Conservation (phyloP, 2,888 invertebrate species). For the Quadriops clusia region DNA sequence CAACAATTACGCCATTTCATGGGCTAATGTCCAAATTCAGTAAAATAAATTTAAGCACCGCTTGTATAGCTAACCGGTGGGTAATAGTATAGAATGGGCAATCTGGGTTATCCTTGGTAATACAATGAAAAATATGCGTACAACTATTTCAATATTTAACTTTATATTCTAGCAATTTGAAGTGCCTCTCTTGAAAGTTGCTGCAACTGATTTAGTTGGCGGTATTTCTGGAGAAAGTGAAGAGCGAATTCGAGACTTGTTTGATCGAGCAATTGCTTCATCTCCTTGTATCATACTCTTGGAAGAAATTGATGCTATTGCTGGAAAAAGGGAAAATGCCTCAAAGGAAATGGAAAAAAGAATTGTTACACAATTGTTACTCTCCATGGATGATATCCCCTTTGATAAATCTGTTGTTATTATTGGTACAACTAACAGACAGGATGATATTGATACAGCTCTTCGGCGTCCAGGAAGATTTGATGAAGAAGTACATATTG, state of each 20-base stretch:
- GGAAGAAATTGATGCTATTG: slow-evolving; percentile 95
- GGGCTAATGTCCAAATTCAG: too few species aligned
- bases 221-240: slow-evolving; percentile 96
- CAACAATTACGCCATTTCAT: too few species aligned
- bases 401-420: slow-evolving; percentile 41
- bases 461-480: slow-evolving; percentile 85
- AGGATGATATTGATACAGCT: slow-evolving; percentile 86
- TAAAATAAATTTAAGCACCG: too few species aligned
- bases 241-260: slow-evolving; percentile 80
- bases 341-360: slow-evolving; percentile 93
- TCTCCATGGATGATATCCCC: slow-evolving; percentile 69
- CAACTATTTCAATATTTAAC: too few species aligned
- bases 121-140: too few species aligned
- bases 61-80: too few species aligned
- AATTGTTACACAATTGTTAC: slow-evolving; percentile 85
- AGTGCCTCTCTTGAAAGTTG: slow-evolving; percentile 73
- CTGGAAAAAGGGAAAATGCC: slow-evolving; percentile 78
- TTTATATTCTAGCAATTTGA: slow-evolving; percentile 53
- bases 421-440: slow-evolving; percentile 91
- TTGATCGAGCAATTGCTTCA: slow-evolving; percentile 64
- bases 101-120: too few species aligned
- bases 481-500: slow-evolving; percentile 85
- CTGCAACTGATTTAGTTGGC: slow-evolving; percentile 85
- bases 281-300: slow-evolving; percentile 84
- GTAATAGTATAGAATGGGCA: too few species aligned